phyloP scores from a whole-genome alignment of 2,797 vertebrate genomes.

The Glyptemys insculpta region DNA sequence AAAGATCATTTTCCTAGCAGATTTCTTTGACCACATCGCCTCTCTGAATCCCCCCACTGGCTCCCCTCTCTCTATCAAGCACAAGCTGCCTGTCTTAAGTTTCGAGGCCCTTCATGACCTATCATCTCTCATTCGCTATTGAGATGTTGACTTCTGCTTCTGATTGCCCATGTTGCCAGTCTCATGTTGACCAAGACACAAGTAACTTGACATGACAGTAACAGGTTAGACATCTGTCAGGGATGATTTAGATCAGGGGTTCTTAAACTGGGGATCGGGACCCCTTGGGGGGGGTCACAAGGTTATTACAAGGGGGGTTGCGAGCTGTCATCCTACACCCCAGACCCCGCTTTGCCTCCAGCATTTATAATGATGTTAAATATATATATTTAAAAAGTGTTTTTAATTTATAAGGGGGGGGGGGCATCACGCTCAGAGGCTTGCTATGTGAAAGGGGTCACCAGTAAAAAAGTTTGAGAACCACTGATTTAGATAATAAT shows the following conservation, averaged over 20 bases:
- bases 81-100: not conserved
- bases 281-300: too few species aligned
- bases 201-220: not conserved
- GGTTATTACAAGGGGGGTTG: too few species aligned
- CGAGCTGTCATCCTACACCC: too few species aligned
- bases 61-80: not conserved
- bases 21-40: not conserved
- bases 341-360: too few species aligned
- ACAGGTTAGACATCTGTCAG: not conserved
- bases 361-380: too few species aligned
- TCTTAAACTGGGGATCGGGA: too few species aligned
- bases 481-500: not conserved
- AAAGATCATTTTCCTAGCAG: not conserved
- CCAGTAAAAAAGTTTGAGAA: too few species aligned
- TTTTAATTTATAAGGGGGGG: too few species aligned
- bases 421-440: too few species aligned
- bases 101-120: not conserved
- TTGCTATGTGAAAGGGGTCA: too few species aligned
- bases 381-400: too few species aligned
- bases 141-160: not conserved
- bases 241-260: not conserved
- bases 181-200: not conserved
- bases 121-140: not conserved
- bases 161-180: not conserved
- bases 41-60: not conserved